These are phyloP conservation scores for Macrosteles quadrilineatus DNA, from an alignment of 1,140 invertebrate species.

Conservation along the genomic window DNA sequence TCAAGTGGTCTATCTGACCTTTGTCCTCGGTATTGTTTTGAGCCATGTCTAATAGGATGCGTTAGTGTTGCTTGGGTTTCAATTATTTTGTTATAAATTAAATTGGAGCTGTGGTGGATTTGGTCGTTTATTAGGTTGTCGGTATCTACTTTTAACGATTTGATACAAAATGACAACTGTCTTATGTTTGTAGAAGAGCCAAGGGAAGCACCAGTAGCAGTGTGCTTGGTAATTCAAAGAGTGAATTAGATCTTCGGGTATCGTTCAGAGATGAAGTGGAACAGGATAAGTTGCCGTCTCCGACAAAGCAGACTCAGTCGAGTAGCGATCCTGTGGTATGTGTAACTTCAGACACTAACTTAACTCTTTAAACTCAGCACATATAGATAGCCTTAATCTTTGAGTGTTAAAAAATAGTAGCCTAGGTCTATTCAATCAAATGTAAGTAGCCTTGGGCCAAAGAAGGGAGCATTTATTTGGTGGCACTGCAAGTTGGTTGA, in stretches of 20 bases:
- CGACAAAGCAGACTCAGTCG: neutral
- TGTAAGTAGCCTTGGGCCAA: no score
- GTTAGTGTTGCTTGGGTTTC: no score
- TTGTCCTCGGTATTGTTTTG: no score
- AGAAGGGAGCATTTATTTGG: no score
- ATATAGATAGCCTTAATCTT: neutral
- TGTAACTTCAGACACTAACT: neutral
- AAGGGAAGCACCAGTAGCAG: neutral
- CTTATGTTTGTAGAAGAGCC: slow-evolving; percentile 1
- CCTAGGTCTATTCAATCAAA: neutral
- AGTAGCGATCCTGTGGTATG: neutral
- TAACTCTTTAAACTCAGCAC: neutral
- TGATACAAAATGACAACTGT: no score
- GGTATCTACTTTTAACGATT: no score
- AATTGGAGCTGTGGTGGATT: no score
- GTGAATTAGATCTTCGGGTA: slow-evolving; percentile 38
- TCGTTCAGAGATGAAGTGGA: slow-evolving; percentile 36
- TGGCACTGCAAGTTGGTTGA: no score
- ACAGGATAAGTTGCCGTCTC: slow-evolving; percentile 13
- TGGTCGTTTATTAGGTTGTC: no score
- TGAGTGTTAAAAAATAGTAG: neutral
- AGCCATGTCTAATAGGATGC: no score
- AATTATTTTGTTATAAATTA: no score
- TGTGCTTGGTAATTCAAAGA: slow-evolving; percentile 33
- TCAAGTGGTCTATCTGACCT: no score